Base-by-base conservation (phyloP, 2,888 invertebrate species). In the Sarcophaga rosellei region DNA sequence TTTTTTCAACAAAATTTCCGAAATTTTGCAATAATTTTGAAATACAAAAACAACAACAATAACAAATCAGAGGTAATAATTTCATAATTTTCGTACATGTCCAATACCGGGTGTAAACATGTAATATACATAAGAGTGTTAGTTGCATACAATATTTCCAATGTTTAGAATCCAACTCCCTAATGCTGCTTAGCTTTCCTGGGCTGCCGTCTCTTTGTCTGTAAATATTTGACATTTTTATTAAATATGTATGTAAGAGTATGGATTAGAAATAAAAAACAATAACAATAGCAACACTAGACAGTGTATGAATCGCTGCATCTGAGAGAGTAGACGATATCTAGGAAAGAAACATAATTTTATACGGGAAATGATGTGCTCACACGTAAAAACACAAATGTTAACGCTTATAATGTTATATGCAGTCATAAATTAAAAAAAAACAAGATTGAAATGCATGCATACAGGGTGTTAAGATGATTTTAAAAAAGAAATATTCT, bases 191-290 rank as follows among this genome's bases (percentile, higher is more conserved):
- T 35, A 35, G 35, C 35, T 10, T 10, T 0, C 35, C 1, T 10
- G 35, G 10, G 6, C 44, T 21, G 57, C 44, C 17, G 25, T 15
- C 35, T 4, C 10, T 23, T 61, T 17, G 12, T 66, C 23, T 53
- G 53, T 1, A 4, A 53, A 59, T 44, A 35, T 57, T 59, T 66
- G 59, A 57, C 74, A 74, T 23, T 69, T 35, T 59, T 78, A 74
- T 83, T 83, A 75, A 84, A 75, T 65, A 23, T 79, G 17, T 17
- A 53, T 17, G 63, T 70, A 79, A 53, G 25, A 44, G 78, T 74
- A 78, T 74, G 68, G 44, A 62, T 77, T 76, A 66, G 59, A 59
- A 69, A 23, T n/a, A 57, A 66, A 76, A 72, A 62, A 62, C 20
- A 53, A 69, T n/a, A 68, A 63, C 35, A 53, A 47, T 25, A 53